Evolutionary conservation across 2,888 invertebrate species (phyloP).

Genomic region (Lochmaea capreae): DNA sequence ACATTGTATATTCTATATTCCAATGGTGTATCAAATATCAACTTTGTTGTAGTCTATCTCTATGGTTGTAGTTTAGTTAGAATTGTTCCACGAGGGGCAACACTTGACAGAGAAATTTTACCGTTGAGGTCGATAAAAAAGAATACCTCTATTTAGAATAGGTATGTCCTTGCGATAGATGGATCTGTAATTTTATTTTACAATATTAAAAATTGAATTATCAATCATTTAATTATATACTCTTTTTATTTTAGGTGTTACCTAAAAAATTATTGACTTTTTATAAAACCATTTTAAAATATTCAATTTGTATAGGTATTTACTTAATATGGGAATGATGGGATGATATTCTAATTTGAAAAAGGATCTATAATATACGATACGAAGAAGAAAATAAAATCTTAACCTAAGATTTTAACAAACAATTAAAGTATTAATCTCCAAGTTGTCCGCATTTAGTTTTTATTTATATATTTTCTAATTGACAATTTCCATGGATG

Average conservation of each 20-base stretch:
- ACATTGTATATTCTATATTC: not conserved
- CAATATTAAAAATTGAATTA: not conserved
- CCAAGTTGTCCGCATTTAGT: not conserved
- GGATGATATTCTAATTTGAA: not conserved
- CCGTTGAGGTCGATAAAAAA: not conserved
- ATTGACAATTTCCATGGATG: slow-evolving; percentile 37
- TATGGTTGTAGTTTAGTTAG: not conserved
- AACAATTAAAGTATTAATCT: no score
- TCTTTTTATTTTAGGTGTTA: no score
- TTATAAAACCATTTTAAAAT: not conserved
- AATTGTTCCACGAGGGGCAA: not conserved
- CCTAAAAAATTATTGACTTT: no score
- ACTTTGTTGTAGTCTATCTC: not conserved
- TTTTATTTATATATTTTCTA: not conserved
- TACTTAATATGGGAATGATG: not conserved
- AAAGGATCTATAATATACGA: not conserved
- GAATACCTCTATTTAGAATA: not conserved
- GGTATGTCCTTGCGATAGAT: not conserved
- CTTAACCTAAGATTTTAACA: not conserved
- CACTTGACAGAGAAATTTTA: not conserved
- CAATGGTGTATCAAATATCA: no score
- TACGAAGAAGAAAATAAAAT: not conserved
- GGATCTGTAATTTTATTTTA: not conserved
- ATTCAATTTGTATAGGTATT: no score
- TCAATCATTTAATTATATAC: no score